These are phyloP conservation scores for Umimayanthus kanabou DNA, from an alignment of 92 coral and sea anemone species.

Conservation along the genomic window DNA sequence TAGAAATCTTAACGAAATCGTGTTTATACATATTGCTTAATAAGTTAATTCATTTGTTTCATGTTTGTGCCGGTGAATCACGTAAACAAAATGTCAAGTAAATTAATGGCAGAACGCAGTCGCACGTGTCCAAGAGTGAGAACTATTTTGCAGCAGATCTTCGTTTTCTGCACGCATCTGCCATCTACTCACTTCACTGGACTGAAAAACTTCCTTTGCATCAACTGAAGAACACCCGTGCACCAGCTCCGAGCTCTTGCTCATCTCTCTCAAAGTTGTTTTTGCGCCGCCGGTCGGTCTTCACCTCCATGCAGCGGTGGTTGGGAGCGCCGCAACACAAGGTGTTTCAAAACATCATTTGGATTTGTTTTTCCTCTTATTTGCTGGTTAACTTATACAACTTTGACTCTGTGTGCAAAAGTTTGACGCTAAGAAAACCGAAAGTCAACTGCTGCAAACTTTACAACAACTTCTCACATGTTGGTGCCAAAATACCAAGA, in stretches of 20 bases:
- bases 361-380: neutral
- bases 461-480: slow-evolving; percentile 49
- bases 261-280: slow-evolving; percentile 43
- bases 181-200: slow-evolving; percentile 30
- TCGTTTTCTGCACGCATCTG: neutral
- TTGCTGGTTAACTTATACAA: neutral
- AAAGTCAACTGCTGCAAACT: slow-evolving; percentile 14
- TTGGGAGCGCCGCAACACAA: neutral
- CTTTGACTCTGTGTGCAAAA: neutral
- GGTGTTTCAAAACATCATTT: slow-evolving; percentile 9
- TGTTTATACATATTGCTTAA: too few species aligned
- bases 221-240: slow-evolving; percentile 50
- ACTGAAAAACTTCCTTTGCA: slow-evolving; percentile 1
- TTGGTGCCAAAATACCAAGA: slow-evolving; percentile 37
- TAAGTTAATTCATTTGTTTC: too few species aligned
- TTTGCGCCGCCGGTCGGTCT: neutral
- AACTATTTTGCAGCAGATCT: neutral
- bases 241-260: slow-evolving; percentile 47
- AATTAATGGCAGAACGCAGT: neutral
- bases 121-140: neutral
- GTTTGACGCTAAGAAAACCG: neutral
- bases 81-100: too few species aligned
- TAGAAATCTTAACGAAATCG: too few species aligned
- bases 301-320: slow-evolving; percentile 39
- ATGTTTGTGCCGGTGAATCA: too few species aligned